Base-by-base conservation (phyloP, 2,888 invertebrate genomes). In the Amphipyra berbera region DNA sequence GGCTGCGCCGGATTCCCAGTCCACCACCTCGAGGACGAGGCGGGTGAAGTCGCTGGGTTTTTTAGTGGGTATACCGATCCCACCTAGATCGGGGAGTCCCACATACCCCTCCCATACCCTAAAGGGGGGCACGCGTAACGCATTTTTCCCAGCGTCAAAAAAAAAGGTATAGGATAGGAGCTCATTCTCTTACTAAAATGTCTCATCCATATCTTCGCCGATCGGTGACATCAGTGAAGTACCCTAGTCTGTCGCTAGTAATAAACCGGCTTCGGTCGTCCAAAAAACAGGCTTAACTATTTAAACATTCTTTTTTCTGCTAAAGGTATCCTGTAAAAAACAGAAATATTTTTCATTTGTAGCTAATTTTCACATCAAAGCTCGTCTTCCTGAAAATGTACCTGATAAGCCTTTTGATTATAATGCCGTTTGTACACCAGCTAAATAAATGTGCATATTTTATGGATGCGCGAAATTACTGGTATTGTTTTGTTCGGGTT, bases 251-350 rank as follows among this genome's bases (percentile, higher is more conserved):
- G 73, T 63, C 56, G 61, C 61, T 46, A 67, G 82, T 79, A 82
- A 82, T 82, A 84, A 82, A 81, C 79, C 62, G 67, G 68, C 71
- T n/a, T 63, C 67, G 60, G 41, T 55, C 68, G 41, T 49, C 73
- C 71, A 69, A 77, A 78, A 81, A 74, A 57, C 70, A 49, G 61
- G 44, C 64, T 71, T 48, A 52, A 65, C 73, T 75, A 78, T 78
- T 76, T 66, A 78, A 73, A 69, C 60, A 75, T 58, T 47, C 55
- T 13, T 27, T 65, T 67, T 61, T 10, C 4, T 9, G 1, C 12
- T 8, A 27, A 33, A 62, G 53, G n/a, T 44, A 42, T 6, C 12
- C 35, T n/a, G 3, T 4, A 10, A 13, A 61, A 63, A 54, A 9
- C 35, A n/a, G 46, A 15, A 49, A 35, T 38, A 50, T 60, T 50